Evolutionary conservation across 2,113 vertebrate genomes (phyloP).

Genomic region (Caracal caracal): DNA sequence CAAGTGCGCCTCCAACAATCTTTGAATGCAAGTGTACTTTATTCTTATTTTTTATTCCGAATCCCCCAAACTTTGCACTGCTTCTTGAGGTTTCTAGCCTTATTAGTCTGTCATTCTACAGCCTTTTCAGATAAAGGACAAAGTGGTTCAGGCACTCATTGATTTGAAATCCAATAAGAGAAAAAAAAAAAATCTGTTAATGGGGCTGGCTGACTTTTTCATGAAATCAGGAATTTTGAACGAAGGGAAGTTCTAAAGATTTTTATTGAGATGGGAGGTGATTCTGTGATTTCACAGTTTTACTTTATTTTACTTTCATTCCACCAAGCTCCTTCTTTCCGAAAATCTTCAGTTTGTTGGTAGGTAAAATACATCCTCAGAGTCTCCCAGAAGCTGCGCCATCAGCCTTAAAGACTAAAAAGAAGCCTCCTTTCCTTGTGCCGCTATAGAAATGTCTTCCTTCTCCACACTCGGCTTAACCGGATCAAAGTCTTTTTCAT

Average conservation of each 20-base stretch:
- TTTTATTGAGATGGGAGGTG: not conserved
- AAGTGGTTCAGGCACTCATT: not conserved
- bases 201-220: not conserved
- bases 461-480: not conserved
- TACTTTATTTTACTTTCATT: constrained; percentile 62
- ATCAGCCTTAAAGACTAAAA: constrained; percentile 10
- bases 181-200: not conserved
- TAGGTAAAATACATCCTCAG: constrained; percentile 56
- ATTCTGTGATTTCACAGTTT: constrained; percentile 26
- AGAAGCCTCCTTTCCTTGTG: not conserved
- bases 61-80: not conserved
- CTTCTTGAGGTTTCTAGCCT: not conserved
- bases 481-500: constrained; percentile 45
- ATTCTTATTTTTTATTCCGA: not conserved
- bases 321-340: constrained; percentile 41
- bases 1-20: not conserved
- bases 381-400: constrained; percentile 62
- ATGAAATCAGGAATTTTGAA: constrained; percentile 48
- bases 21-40: not conserved
- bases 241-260: not conserved
- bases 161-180: not conserved
- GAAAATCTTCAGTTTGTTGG: constrained; percentile 52
- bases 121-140: not conserved
- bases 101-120: not conserved
- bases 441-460: constrained; percentile 19